Conservation (phyloP, 2,888 invertebrate genomes). For the Sympetrum striolatum region DNA sequence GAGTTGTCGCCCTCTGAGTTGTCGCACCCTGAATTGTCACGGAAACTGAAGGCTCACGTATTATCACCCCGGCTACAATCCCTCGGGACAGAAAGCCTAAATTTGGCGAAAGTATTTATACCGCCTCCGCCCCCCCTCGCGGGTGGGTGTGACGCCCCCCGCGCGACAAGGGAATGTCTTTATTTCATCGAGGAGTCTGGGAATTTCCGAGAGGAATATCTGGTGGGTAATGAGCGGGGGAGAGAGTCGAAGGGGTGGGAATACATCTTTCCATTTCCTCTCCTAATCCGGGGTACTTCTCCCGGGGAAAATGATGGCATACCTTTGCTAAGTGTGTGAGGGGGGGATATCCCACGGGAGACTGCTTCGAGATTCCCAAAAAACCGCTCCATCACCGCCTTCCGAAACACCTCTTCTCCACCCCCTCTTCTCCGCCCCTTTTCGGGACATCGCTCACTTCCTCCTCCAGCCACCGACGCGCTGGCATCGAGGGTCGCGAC, state of each 20-base stretch:
- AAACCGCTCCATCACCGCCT: neutral
- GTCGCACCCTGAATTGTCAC: too few species aligned
- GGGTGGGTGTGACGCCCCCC: neutral
- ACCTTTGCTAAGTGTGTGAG: neutral
- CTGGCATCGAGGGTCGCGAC: neutral
- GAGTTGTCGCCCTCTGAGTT: too few species aligned
- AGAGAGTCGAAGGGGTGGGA: neutral
- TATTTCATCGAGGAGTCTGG: neutral
- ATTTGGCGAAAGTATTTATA: neutral
- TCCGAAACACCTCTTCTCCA: neutral
- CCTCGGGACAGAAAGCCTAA: neutral
- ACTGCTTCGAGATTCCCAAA: neutral
- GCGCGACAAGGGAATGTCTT: neutral
- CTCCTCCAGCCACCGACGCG: neutral
- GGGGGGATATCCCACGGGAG: neutral
- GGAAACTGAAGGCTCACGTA: neutral
- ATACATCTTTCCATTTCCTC: neutral
- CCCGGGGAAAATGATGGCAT: neutral
- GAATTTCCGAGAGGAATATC: slow-evolving; percentile 3
- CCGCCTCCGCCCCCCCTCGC: neutral
- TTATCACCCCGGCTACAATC: neutral
- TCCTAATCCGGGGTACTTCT: neutral
- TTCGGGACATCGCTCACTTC: neutral
- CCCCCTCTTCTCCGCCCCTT: neutral
- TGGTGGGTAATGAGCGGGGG: neutral